Evolutionary conservation across 1,140 invertebrate species (phyloP), one percentile per base, ranked within the genome.

Genomic region (Reticulitermes speratus): DNA sequence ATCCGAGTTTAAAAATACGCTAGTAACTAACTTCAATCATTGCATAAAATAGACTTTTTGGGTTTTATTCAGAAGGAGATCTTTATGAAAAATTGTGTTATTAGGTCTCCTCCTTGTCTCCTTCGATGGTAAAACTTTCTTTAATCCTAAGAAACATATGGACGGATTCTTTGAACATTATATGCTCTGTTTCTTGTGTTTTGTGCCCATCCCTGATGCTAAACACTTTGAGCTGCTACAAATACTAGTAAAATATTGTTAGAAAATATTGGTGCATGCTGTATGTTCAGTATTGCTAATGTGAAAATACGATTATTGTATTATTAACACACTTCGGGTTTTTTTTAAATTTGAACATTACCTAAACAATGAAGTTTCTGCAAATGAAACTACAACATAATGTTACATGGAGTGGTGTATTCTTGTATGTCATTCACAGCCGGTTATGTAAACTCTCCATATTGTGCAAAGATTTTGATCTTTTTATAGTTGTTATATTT

Each of bases 261-360:
- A 75, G 65, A 75, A 75, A 75, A 75, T 75, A 75, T 30, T 75
- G n/a, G 65, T 75, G 65, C 65, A 75, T 75, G n/a, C 65, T 75
- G 59, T n/a, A 75, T 75, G 9, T 30, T 75, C 65, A 75, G n/a
- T 75, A 75, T 75, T 75, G 65, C 65, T 75, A 75, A 30, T 75
- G 65, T 75, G 65, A 75, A 75, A 75, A 75, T 75, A 75, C 65
- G n/a, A 14, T 75, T n/a, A 75, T 30, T n/a, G n/a, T 75, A 8
- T 75, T 0, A 14, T 75, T 75, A 75, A 75, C 19, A 55, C 52
- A 55, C 52, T 75, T 75, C n/a, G 65, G n/a, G 14, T 21, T 55
- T 30, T 6, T 14, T 30, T 30, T 75, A 30, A 75, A 75, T 11
- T 75, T 30, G n/a, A 75, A 75, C 65, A 75, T 75, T n/a, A 16